These are phyloP conservation scores for Drosophila asahinai DNA, from an alignment of 1,140 invertebrate species.

Conservation along the genomic window DNA sequence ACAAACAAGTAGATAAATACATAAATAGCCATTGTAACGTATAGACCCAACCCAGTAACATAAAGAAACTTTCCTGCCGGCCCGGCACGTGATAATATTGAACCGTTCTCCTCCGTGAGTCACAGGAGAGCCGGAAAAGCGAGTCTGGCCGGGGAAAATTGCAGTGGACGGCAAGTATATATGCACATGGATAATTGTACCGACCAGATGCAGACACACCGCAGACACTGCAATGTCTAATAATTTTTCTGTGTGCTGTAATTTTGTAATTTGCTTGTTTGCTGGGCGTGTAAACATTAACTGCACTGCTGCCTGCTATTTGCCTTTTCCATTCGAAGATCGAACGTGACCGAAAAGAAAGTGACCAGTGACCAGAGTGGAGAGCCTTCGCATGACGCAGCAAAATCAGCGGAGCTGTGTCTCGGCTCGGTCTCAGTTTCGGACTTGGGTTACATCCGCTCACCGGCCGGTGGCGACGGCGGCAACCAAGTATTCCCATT, in stretches of 20 bases:
- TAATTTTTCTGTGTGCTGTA: constrained; percentile 63
- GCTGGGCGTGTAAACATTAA: constrained; percentile 24
- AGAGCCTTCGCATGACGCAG: constrained; percentile 45
- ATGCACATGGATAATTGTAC: constrained; percentile 6
- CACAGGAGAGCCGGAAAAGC: constrained; percentile 37
- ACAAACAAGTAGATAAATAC: constrained; percentile 19
- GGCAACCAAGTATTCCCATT: constrained; percentile 15
- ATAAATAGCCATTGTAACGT: constrained; percentile 13
- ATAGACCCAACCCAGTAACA: constrained; percentile 51
- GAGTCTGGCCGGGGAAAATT: constrained; percentile 40
- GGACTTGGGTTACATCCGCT: constrained; percentile 55
- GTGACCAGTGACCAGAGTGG: constrained; percentile 29
- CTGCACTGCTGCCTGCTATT: constrained; percentile 23
- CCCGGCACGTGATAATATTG: constrained; percentile 55
- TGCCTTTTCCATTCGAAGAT: constrained; percentile 10
- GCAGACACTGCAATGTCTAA: constrained; percentile 60
- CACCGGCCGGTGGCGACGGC: constrained; percentile 47
- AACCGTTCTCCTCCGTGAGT: constrained; percentile 28
- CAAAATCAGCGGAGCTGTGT: constrained; percentile 13
- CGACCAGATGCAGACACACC: constrained; percentile 56
- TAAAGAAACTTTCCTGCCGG: constrained; percentile 42
- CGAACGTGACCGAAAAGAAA: constrained; percentile 57
- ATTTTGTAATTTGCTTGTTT: constrained; percentile 41
- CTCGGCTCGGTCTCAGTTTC: constrained; percentile 4
- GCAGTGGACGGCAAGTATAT: constrained; percentile 10